phyloP scores from a whole-genome alignment of 2,113 vertebrate genomes.

The Pica pica region DNA sequence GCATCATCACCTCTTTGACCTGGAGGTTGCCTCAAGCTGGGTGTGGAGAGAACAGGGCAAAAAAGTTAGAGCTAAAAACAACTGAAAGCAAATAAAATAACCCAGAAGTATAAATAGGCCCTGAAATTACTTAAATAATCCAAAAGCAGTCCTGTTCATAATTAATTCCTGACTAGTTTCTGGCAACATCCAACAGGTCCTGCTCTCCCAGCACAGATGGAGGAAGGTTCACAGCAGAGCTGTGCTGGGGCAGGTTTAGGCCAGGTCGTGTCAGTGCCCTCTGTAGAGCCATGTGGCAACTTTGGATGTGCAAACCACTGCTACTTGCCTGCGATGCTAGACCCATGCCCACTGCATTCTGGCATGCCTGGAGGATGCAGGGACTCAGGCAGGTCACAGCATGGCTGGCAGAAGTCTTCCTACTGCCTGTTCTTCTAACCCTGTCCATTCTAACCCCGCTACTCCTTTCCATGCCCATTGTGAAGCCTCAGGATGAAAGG shows the following conservation, averaged over 20 bases:
- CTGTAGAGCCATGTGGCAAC: not conserved
- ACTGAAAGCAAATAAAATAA: not conserved
- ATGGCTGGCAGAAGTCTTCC: not conserved
- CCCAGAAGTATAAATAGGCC: not conserved
- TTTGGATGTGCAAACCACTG: not conserved
- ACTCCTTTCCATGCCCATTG: rapidly evolving
- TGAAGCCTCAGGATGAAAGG: not conserved
- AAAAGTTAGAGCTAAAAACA: not conserved
- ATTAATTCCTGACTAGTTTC: not conserved
- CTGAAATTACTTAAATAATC: not conserved
- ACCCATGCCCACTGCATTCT: not conserved
- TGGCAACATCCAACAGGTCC: not conserved
- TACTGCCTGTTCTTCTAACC: not conserved
- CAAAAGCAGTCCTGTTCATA: not conserved
- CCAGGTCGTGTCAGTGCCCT: not conserved
- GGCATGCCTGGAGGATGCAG: not conserved
- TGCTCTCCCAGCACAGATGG: not conserved
- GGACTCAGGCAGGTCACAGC: not conserved
- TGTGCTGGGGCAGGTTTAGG: not conserved
- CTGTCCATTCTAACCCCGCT: not conserved
- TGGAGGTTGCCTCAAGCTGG: not conserved
- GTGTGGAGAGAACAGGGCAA: not conserved
- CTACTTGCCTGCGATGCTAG: not conserved
- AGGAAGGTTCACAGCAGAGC: not conserved
- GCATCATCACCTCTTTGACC: not conserved